Evolutionary conservation across 2,797 vertebrate genomes (phyloP).

Genomic region (Eulemur mongoz): DNA sequence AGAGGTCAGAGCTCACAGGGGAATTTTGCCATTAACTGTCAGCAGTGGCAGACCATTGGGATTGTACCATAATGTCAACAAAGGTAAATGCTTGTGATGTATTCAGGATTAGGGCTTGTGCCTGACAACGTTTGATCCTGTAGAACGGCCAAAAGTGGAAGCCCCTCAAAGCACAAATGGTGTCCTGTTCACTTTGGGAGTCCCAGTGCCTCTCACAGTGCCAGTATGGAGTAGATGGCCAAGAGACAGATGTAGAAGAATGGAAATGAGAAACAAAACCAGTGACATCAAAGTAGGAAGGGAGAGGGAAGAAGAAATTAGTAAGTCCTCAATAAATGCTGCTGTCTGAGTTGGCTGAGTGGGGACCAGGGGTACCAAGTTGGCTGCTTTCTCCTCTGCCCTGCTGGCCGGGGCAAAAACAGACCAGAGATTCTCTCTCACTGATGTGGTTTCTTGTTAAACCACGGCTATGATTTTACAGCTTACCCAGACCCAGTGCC

Average conservation of each 20-base stretch:
- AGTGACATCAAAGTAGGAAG: not conserved
- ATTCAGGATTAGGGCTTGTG: not conserved
- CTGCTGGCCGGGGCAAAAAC: conserved; percentile 24
- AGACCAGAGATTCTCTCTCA: conserved; percentile 21
- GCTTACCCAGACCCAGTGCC: not conserved
- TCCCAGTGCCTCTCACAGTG: not conserved
- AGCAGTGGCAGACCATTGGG: not conserved
- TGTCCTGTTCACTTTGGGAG: not conserved
- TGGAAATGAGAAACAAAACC: not conserved
- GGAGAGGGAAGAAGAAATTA: not conserved
- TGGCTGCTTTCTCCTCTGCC: not conserved
- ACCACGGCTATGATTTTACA: not conserved
- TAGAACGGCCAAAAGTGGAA: not conserved
- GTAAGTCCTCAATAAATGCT: not conserved
- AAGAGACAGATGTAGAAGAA: not conserved
- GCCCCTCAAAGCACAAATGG: not conserved
- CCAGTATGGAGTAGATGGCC: too few relatives aligned
- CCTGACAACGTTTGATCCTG: not conserved
- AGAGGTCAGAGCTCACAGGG: not conserved
- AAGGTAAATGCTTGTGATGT: not conserved
- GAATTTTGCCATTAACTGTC: not conserved
- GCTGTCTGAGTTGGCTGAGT: not conserved
- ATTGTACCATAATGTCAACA: not conserved
- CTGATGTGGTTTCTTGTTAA: conserved; percentile 20
- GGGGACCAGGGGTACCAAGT: too few relatives aligned